Conservation (phyloP, 2,797 vertebrate genomes). For the Anguilla anguilla region DNA sequence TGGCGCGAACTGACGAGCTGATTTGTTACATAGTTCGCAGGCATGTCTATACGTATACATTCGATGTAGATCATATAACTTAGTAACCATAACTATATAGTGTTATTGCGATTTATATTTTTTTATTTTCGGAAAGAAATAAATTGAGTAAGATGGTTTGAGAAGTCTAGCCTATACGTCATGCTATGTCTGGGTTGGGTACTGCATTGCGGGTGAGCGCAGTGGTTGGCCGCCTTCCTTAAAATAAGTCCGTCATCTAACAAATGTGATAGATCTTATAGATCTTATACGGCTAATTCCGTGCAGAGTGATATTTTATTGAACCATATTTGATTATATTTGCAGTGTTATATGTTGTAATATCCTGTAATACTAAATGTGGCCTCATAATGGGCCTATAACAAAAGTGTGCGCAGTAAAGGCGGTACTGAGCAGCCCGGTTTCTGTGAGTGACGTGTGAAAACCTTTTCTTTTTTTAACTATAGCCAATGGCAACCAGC, state of each 20-base stretch:
- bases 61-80: background rate
- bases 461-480: constrained; percentile 46
- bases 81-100: too few species aligned
- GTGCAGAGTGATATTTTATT: background rate
- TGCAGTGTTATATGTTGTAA: background rate
- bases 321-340: background rate
- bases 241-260: background rate
- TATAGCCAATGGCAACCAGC: constrained; percentile 43
- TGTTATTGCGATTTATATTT: too few species aligned
- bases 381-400: background rate
- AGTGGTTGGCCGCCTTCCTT: background rate
- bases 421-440: background rate
- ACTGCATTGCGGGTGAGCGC: constrained; percentile 46
- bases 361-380: background rate
- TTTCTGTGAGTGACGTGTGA: constrained; percentile 59
- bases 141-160: background rate
- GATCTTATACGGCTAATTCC: background rate
- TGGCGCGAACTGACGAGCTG: background rate
- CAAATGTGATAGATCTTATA: background rate
- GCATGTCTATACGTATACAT: background rate
- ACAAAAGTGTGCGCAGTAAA: background rate
- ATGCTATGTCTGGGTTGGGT: background rate
- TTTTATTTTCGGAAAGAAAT: background rate
- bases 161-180: background rate
- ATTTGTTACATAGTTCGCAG: background rate